Conservation (phyloP, 2,113 vertebrate genomes). For the Anarhynchus alexandrinus region DNA sequence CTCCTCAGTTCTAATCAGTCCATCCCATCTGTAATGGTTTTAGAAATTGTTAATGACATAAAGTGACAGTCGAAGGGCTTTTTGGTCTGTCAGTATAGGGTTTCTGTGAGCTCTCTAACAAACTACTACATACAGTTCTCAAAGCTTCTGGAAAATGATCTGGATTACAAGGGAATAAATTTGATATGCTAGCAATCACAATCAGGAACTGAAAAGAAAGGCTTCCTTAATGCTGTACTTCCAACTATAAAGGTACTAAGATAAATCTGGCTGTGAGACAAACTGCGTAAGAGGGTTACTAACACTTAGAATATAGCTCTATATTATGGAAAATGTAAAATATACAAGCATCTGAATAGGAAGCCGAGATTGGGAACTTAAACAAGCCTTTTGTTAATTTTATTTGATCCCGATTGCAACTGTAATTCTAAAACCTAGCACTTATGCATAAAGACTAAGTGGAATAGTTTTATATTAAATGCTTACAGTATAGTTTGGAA, state of each 20-base stretch:
- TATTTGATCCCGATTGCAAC: constrained; percentile 47
- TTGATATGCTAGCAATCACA: constrained; percentile 75
- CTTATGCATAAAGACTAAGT: constrained; percentile 21
- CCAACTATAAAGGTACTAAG: constrained; percentile 67
- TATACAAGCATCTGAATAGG: constrained; percentile 52
- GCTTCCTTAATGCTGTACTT: constrained; percentile 72
- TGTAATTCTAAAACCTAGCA: constrained; percentile 53
- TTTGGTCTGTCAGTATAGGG: constrained; percentile 74
- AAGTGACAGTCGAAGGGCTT: constrained; percentile 80
- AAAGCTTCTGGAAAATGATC: constrained; percentile 78
- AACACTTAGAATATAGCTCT: constrained; percentile 56
- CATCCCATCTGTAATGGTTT: constrained; percentile 83
- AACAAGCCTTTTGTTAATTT: constrained; percentile 59
- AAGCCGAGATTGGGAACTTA: constrained; percentile 61
- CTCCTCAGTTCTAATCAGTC: constrained; percentile 79
- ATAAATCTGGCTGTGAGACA: constrained; percentile 68
- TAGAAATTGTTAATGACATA: constrained; percentile 85
- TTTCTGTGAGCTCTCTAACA: constrained; percentile 76
- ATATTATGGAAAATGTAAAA: constrained; percentile 55
- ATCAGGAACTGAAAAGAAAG: constrained; percentile 73
- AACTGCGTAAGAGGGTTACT: constrained; percentile 41
- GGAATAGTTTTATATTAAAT: constrained; percentile 40
- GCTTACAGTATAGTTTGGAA: neutral
- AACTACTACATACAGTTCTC: constrained; percentile 70
- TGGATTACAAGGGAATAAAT: constrained; percentile 79